Conservation (phyloP, 2,888 invertebrate genomes). For the Hirtodrosophila confusa region DNA sequence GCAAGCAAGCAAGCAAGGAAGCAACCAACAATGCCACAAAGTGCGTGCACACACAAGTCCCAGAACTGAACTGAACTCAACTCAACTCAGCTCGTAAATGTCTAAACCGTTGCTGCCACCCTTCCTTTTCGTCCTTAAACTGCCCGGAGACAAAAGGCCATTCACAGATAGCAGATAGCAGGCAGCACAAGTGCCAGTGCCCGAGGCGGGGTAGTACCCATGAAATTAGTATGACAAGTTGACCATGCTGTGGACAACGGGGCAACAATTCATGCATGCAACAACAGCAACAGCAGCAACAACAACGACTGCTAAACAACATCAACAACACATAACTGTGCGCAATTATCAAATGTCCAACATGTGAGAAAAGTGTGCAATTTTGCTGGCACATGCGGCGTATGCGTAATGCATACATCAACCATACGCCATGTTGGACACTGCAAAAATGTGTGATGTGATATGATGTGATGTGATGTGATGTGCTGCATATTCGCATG, state of each 20-base stretch:
- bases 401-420: constrained; percentile 53
- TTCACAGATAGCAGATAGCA: constrained; percentile 17
- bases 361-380: constrained; percentile 20
- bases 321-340: constrained; percentile 27
- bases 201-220: constrained; percentile 29
- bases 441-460: too few species aligned
- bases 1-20: constrained; percentile 18
- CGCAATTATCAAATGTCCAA: constrained; percentile 61
- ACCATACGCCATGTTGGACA: constrained; percentile 53
- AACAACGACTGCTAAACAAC: constrained; percentile 16
- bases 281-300: constrained; percentile 26
- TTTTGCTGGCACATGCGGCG: constrained; percentile 36
- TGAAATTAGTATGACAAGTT: constrained; percentile 75
- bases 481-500: too few species aligned
- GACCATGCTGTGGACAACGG: constrained; percentile 53
- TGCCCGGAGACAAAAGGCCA: constrained; percentile 35
- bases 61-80: constrained; percentile 6
- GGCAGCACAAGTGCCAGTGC: constrained; percentile 9
- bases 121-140: constrained; percentile 1
- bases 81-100: constrained; percentile 10
- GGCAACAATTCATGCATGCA: constrained; percentile 18
- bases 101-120: constrained; percentile 1
- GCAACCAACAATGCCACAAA: constrained; percentile 42
- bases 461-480: too few species aligned
- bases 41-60: constrained; percentile 24